Evolutionary conservation across 2,888 invertebrate genomes (phyloP), one percentile per base, ranked within the genome.

Genomic region (Rotaria socialis): DNA sequence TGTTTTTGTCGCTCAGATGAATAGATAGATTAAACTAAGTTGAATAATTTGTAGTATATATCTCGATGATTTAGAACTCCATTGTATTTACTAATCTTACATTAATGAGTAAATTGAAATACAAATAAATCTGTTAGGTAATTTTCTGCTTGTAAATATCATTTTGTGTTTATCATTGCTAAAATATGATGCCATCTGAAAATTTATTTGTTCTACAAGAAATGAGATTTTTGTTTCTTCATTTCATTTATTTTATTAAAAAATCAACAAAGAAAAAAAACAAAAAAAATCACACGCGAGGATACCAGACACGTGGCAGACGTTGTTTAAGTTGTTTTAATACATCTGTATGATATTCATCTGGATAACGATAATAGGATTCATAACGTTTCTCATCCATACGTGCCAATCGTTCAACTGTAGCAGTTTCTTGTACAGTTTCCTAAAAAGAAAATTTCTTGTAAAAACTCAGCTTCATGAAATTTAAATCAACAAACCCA

Each of bases 321-420:
- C 47, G 80, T 47, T 80, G 43, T 47, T 80, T 80, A 5, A 80
- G 14, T 80, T 80, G 22, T 80, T 80, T 80, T 24, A 80, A 47
- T 80, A 80, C 47, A 80, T 80, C 80, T 47, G 80, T 80, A 80
- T 80, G 80, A 80, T 47, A 80, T 80, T 80, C 47, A 80, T 80
- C 80, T 24, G 80, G 80, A 80, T 80, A 80, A 80, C 80, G 80
- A 80, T 80, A 80, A 14, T 80, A 80, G 24, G 43, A 43, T 10
- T 80, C 80, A 80, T 80, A 80, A 14, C 47, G 43, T n/a, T 80
- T 80, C 14, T 80, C 80, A 47, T 80, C 80, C 47, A 80, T 80
- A 80, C 80, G 80, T 11, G 80, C 80, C n/a, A 80, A 47, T 22
- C 80, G 80, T 47, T 80, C 80, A 3, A 80, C 24, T n/a, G 47